Evolutionary conservation across 2,797 vertebrate genomes (phyloP), one percentile per base, ranked within the genome.

Genomic region (Euthynnus affinis): DNA sequence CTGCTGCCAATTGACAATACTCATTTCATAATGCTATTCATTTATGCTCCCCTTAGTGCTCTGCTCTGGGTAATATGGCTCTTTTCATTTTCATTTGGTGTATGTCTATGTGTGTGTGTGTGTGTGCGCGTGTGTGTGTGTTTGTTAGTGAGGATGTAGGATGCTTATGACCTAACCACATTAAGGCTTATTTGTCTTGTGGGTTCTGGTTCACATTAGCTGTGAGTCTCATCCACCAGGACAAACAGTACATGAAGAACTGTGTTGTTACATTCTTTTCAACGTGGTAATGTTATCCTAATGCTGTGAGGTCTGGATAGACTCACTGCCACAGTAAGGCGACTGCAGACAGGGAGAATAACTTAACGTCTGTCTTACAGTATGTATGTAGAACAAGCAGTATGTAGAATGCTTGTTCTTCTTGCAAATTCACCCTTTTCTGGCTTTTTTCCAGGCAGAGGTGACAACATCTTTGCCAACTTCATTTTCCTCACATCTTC

Each of bases 141-240:
- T 81, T 48, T 65, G 74, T 82, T 65, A 2, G 61, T 23, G 74
- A 79, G 74, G 81, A 81, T 71, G 89, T 32, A 69, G 81, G 76
- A 69, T 85, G 82, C 78, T 76, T 53, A 71, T 69, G 56, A 73
- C 58, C 78, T 89, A 91, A 93, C 81, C 48, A 12, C 74, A 89
- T 93, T 90, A 90, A 58, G 76, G 55, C 78, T 82, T 78, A 80
- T 89, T 91, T 89, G 67, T 89, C 76, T 87, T 89, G 49, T 78
- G 87, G 79, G 78, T 60, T 91, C 91, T 92, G 92, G 87, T 91
- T 93, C 90, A 86, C 81, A 91, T 94, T 91, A 92, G 78, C 71
- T 27, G 58, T 9, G 58, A 64, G 76, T 76, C 66, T 82, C 87
- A 91, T 93, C 84, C 80, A 81, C 87, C 86, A 91, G 15, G 67